Evolutionary conservation across 2,797 vertebrate genomes (phyloP), one percentile per base, ranked within the genome.

Genomic region (Epinephelus awoara): DNA sequence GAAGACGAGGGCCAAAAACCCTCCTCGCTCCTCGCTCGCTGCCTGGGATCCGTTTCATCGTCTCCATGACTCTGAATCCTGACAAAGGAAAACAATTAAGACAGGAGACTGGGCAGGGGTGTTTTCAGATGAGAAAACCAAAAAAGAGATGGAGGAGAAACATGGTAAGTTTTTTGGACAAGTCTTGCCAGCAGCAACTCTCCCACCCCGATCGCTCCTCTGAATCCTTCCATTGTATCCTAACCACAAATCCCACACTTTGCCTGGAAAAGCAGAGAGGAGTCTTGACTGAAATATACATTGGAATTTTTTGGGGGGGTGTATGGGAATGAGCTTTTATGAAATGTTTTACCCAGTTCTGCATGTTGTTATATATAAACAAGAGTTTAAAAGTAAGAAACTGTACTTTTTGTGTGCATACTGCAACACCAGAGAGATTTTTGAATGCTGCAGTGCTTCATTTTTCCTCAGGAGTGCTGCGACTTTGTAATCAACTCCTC

Each of bases 211-310:
- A 29, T 80, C 83, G 82, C 85, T 86, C 85, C 88, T 82, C 88
- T 91, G 72, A 91, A 89, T 91, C 92, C 93, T 82, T 92, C 90
- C 81, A 90, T 91, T 90, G 89, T 91, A 81, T 85, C 82, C 88
- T 72, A 25, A 92, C 92, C 92, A 83, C 92, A 91, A 87, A 89
- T 88, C 89, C 90, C 91, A 93, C 86, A 86, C 84, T 89, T 91
- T 83, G 87, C 86, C 91, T 91, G 89, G 87, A 92, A 92, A 91
- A 91, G 88, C 78, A 78, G 82, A 89, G 80, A 74, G 63, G 73
- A 89, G 89, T 80, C 89, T 84, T 56, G 81, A 83, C 89, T 88
- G 80, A 91, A 93, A 93, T 90, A 89, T 86, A 90, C 75, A 82
- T 87, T 82, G 93, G 92, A 89, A 93, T 88, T 75, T 92, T 94